Evolutionary conservation across 2,888 invertebrate species (phyloP).

Genomic region (Drosophila subsilvestris): DNA sequence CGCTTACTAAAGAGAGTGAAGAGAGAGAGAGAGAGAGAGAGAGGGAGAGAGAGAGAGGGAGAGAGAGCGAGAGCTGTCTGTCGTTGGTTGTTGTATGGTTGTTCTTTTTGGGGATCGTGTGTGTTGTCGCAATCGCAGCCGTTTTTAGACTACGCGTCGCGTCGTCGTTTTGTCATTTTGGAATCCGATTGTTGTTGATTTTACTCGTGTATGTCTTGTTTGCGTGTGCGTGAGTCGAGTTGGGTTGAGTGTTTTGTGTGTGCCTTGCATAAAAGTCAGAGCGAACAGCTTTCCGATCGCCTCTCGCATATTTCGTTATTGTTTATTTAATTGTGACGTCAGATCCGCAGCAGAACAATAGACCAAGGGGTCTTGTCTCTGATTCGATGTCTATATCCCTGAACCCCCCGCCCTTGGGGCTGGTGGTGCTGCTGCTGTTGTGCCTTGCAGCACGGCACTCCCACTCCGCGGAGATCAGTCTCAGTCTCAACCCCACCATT

Average conservation of each 20-base stretch:
- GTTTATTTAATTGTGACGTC: slow-evolving; percentile 72
- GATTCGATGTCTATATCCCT: neutral
- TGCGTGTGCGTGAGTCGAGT: slow-evolving; percentile 25
- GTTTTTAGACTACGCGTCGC: slow-evolving; percentile 58
- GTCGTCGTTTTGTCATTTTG: slow-evolving; percentile 39
- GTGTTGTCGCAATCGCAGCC: slow-evolving; percentile 69
- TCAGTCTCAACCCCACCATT: too few species aligned
- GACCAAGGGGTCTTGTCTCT: neutral
- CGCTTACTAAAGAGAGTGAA: slow-evolving; percentile 28
- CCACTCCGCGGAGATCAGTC: slow-evolving; percentile 23
- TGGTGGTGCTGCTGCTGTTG: slow-evolving; percentile 8
- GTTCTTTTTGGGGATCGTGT: slow-evolving; percentile 29
- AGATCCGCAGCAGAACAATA: slow-evolving; percentile 18
- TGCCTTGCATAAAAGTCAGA: slow-evolving; percentile 43
- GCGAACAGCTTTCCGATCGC: slow-evolving; percentile 20
- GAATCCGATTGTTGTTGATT: slow-evolving; percentile 43
- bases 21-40: slow-evolving; percentile 22
- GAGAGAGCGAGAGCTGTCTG: slow-evolving; percentile 35
- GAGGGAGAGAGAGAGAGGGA: neutral
- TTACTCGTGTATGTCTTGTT: neutral
- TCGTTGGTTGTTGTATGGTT: slow-evolving; percentile 44
- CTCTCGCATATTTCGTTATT: slow-evolving; percentile 28
- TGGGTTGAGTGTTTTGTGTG: slow-evolving; percentile 6
- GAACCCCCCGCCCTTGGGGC: neutral
- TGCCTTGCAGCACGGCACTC: neutral